Base-by-base conservation (phyloP, 2,113 vertebrate species). In the Columbina picui region DNA sequence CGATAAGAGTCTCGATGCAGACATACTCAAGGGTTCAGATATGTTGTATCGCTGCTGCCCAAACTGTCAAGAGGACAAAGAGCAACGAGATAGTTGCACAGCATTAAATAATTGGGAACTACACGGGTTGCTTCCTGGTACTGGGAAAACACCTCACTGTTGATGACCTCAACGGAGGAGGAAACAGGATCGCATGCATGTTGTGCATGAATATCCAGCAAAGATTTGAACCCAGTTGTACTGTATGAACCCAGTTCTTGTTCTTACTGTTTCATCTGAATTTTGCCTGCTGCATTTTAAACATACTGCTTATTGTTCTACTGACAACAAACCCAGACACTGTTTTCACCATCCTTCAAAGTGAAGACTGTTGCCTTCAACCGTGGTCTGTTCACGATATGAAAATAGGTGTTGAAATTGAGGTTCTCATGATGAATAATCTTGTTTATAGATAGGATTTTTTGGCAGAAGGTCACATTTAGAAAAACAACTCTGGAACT, bases 11-110 rank as follows among this genome's bases (percentile, higher is more conserved):
- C 57, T 38, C 59, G 43, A 21, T 20, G 38, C 67, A 70, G 79
- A 12, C 79, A 6, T 49, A 59, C 55, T 59, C 38, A 25, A 55
- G 87, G 55, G 56, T 41, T 90, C 82, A 64, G 36, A 68, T 68
- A 56, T 20, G 91, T 27, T 45, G 7, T 61, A 38, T 34, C 39
- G 49, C 65, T 84, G 80, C 87, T 80, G 90, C 80, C 81, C 20
- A 49, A 68, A 76, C 85, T 80, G 94, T 74, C 89, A 87, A 65
- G 81, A 71, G 91, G 86, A 89, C 83, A 92, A 96, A 92, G 59
- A 87, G 84, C 81, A 93, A 84, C 61, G 19, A 73, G 85, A 79
- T 39, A 93, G 57, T 56, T 38, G 34, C 60, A 59, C 39, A 47
- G 53, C 15, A 20, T 60, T 57, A 50, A 93, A 94, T 89, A 93